A percentile compares a stretch with the other conserved stretches of the same genome.
phyloP scores from a whole-genome alignment of 2,113 vertebrate species.

The Ceuthmochares aereus region DNA sequence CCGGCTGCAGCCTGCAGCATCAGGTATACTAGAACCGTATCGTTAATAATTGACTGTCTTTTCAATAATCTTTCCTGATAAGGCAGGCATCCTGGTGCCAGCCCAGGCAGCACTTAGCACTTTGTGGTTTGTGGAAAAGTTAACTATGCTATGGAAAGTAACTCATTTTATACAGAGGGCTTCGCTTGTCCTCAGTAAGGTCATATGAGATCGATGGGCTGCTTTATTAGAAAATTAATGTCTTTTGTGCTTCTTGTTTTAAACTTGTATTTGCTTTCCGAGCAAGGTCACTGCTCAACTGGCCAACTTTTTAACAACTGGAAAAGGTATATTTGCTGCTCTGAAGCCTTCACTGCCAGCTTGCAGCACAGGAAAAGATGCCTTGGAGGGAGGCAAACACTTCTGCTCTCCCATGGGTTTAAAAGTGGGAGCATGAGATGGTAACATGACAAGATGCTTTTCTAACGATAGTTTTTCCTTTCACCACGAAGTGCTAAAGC shows the following conservation, averaged over 20 bases:
- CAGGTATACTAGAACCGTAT: neutral
- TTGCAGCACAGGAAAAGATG: neutral
- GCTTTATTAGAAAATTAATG: neutral
- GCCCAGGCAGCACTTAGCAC: neutral
- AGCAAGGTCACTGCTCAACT: constrained; percentile 80
- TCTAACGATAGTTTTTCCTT: constrained; percentile 7
- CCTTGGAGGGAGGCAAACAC: neutral
- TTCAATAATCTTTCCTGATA: neutral
- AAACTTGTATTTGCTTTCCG: constrained; percentile 69
- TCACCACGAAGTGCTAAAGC: neutral
- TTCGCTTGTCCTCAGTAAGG: constrained; percentile 8
- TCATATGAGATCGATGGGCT: neutral
- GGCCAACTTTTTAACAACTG: constrained; percentile 63
- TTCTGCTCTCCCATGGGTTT: neutral
- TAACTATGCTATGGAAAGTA: neutral
- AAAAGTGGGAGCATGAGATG: constrained; percentile 5
- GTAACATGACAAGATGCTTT: neutral
- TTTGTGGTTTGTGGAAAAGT: neutral
- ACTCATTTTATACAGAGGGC: neutral
- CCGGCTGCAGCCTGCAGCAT: constrained; percentile 28
- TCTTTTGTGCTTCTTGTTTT: constrained; percentile 28
- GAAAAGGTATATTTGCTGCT: neutral
- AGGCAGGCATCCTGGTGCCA: neutral
- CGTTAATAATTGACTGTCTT: constrained; percentile 37
- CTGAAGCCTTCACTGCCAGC: neutral